Base-by-base conservation (phyloP, 2,797 vertebrate species). In the Merluccius polli region DNA sequence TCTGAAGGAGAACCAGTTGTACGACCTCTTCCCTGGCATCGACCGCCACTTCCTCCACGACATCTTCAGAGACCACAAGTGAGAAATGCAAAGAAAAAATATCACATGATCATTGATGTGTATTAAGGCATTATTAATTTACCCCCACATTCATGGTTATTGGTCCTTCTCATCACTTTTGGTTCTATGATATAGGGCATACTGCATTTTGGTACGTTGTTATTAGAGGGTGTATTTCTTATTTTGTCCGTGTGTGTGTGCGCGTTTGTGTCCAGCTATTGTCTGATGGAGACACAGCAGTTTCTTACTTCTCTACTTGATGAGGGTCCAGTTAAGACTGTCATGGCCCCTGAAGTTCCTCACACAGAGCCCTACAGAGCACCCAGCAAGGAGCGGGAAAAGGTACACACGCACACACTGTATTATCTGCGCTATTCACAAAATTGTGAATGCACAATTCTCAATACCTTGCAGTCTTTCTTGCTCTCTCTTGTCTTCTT, bases 31-130 rank as follows among this genome's bases (percentile, higher is more conserved):
- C 86, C 98, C 98, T 81, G 87, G 91, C 75, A 95, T 99, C 76
- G 96, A 96, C 91, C 92, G 92, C 18, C 96, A 94, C 87, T 97
- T 99, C 84, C 94, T 99, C 80, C 91, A 91, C 88, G 98, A 98
- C 83, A 93, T 98, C 88, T 98, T 98, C 91, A 95, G 93, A 92
- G 96, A 98, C 82, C 91, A 98, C 93, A 97, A 97, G 98, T 99
- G 75, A 90, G 90, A 72, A 12, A 29, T 6, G 24, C 21, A 63
- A 27, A 27, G n/a, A 11, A 59, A 63, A 65, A 16, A 31, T 15
- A 69, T 18, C 16, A 69, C 67, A 31, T 11, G 36, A 44, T n/a
- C 18, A 5, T 31, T 48, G 44, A 1, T 29, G 3, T 72, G 70
- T 30, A 63, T 63, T 63, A 63, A 63, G n/a, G 8, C 11, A 59